Percentiles rank a stretch among this genome's conserved stretches.
phyloP scores from a whole-genome alignment of 2,113 vertebrate genomes.

The Calonectris borealis region DNA sequence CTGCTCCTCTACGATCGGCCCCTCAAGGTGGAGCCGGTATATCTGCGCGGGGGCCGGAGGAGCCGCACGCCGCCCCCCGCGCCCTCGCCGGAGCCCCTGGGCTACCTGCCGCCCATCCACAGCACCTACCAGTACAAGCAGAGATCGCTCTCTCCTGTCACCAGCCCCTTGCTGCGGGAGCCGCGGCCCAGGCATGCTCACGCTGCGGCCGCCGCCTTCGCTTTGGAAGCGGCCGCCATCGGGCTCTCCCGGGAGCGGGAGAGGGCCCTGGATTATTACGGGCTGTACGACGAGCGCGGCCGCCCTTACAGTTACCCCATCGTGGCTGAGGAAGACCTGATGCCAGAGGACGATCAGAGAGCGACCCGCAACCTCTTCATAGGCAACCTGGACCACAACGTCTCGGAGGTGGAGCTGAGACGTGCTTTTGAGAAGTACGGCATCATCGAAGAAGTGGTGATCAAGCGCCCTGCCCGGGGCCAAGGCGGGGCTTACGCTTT shows the following conservation, averaged over 20 bases:
- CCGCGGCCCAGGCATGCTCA: constrained; percentile 80
- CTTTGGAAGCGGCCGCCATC: constrained; percentile 82
- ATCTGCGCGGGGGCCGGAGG: constrained; percentile 77
- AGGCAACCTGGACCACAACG: constrained; percentile 91
- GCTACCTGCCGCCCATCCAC: constrained; percentile 82
- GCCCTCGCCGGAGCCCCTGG: constrained; percentile 82
- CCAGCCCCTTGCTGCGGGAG: constrained; percentile 83
- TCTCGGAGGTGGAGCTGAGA: constrained; percentile 89
- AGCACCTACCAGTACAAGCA: constrained; percentile 86
- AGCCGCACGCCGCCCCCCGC: constrained; percentile 74
- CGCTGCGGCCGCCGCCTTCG: constrained; percentile 72
- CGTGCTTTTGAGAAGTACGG: constrained; percentile 96
- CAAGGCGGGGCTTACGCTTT: constrained; percentile 95
- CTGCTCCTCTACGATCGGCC: constrained; percentile 89
- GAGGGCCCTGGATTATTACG: constrained; percentile 90
- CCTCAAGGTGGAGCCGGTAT: constrained; percentile 94
- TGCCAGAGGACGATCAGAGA: constrained; percentile 95
- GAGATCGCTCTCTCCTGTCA: constrained; percentile 86
- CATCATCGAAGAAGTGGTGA: constrained; percentile 95
- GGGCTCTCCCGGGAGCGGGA: constrained; percentile 85
- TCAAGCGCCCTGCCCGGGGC: constrained; percentile 89
- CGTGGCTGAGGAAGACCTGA: constrained; percentile 89
- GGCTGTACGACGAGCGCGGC: constrained; percentile 88
- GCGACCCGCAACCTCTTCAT: constrained; percentile 97
- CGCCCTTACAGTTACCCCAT: constrained; percentile 84